phyloP scores from a whole-genome alignment of 2,888 invertebrate species.

The Alloscopus bannaensis region DNA sequence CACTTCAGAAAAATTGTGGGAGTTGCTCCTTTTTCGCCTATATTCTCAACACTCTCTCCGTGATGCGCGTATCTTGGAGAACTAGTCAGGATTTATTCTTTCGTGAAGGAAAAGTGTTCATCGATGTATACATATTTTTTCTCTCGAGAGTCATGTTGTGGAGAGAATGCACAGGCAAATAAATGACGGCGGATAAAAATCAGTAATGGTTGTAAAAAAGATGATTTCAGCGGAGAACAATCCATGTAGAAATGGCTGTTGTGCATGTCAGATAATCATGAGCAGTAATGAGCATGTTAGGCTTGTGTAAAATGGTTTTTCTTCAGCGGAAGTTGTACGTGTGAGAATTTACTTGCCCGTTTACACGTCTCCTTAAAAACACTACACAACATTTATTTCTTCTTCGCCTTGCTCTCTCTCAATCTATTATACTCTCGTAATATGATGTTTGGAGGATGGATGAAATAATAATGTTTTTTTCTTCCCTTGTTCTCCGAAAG shows the following conservation, averaged over 20 bases:
- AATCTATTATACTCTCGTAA: too few relatives aligned
- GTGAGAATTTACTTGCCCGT: slow-evolving; percentile 56
- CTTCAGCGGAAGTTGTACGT: slow-evolving; percentile 60
- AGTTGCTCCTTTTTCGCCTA: slow-evolving; percentile 29
- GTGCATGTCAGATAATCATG: slow-evolving; percentile 60
- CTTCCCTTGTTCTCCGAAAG: too few relatives aligned
- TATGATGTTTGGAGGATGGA: too few relatives aligned
- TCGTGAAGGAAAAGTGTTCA: too few relatives aligned
- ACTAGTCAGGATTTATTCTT: too few relatives aligned
- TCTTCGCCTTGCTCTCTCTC: too few relatives aligned
- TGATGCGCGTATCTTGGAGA: too few relatives aligned
- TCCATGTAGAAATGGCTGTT: slow-evolving; percentile 52
- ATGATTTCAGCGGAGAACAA: slow-evolving; percentile 45
- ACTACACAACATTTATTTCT: too few relatives aligned
- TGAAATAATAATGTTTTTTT: too few relatives aligned
- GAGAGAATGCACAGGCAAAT: slow-evolving; percentile 1
- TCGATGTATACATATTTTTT: background rate
- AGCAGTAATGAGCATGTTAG: slow-evolving; percentile 60
- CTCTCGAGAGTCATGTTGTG: background rate
- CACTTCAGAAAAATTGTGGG: slow-evolving; percentile 42
- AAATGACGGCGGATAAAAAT: slow-evolving; percentile 35
- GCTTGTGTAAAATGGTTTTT: slow-evolving; percentile 32
- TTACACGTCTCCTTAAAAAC: slow-evolving; percentile 19
- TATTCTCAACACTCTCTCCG: background rate
- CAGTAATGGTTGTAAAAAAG: slow-evolving; percentile 47